Percentiles rank a stretch among this genome's conserved stretches.
Evolutionary conservation across 2,888 invertebrate genomes (phyloP).

Genomic region (Catocala sponsa): DNA sequence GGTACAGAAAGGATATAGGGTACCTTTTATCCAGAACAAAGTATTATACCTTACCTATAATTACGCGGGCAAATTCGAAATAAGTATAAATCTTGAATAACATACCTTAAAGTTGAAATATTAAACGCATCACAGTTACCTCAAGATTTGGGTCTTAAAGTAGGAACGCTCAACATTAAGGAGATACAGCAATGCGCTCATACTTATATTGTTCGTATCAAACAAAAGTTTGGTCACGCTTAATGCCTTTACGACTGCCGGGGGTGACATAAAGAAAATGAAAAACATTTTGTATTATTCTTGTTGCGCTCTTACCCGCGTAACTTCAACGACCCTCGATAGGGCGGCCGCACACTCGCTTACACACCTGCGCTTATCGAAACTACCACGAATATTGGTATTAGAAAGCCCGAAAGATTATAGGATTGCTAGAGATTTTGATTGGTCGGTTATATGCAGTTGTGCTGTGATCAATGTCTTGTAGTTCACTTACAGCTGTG

Average conservation of each 20-base stretch:
- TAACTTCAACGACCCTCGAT: constrained; percentile 80
- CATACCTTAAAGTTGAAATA: not conserved
- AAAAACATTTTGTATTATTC: constrained; percentile 92
- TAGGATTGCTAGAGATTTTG: not conserved
- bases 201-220: constrained; percentile 86
- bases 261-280: constrained; percentile 96
- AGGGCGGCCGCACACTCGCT: constrained; percentile 64
- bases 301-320: constrained; percentile 87
- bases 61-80: too few species aligned
- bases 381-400: not conserved
- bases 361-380: constrained; percentile 50
- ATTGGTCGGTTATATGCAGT: not conserved
- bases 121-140: not conserved
- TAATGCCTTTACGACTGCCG: constrained; percentile 95
- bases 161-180: constrained; percentile 28
- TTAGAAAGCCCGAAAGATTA: constrained; percentile 5
- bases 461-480: not conserved
- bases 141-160: constrained; percentile 27
- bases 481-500: too few species aligned
- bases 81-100: too few species aligned
- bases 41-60: too few species aligned
- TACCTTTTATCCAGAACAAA: too few species aligned
- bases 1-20: too few species aligned
- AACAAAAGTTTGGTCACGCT: constrained; percentile 94
- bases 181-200: constrained; percentile 71